Evolutionary conservation across 2,888 invertebrate genomes (phyloP), one percentile per base, ranked within the genome.

Genomic region (Mimas tiliae): DNA sequence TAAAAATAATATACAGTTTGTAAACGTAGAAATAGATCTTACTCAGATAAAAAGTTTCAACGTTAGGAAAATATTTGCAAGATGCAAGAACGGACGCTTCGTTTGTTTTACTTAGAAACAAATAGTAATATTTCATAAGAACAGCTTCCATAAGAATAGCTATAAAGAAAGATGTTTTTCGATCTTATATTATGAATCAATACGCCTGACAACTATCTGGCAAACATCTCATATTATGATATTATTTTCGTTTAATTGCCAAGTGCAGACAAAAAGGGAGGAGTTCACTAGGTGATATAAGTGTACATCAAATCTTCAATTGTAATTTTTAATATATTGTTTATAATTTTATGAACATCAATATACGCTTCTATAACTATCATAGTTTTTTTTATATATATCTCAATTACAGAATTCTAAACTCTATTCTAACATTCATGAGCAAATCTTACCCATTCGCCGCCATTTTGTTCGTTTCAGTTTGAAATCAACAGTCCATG

Each of bases 391-490:
- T 27, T 27, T 4, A n/a, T n/a, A n/a, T 4, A 27, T 3, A 27
- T 3, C 27, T 27, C 27, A 4, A 1, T 27, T 27, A 27, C 4
- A 27, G 27, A 27, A 27, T 3, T 27, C 1, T 1, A 9, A 38
- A 6, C 38, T 7, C 1, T 9, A 38, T 38, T 38, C 38, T 9
- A 38, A 38, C 7, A 38, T 6, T 38, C 7, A 38, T 38, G 38
- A 14, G 9, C n/a, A n/a, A 21, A 14, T 38, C 86, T 89, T 80
- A 92, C 92, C 92, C 90, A 79, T 91, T 92, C 69, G 85, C 81
- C 70, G 91, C 87, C 91, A 91, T 91, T 69, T 79, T 82, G 38
- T 67, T 63, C 62, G 70, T 72, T 58, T 69, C 62, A 62, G 58
- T 73, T 66, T 67, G 66, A 73, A 74, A 72, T 79, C 74, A 80